Base-by-base conservation (phyloP, 2,113 vertebrate species). In the Callopanchax toddi region DNA sequence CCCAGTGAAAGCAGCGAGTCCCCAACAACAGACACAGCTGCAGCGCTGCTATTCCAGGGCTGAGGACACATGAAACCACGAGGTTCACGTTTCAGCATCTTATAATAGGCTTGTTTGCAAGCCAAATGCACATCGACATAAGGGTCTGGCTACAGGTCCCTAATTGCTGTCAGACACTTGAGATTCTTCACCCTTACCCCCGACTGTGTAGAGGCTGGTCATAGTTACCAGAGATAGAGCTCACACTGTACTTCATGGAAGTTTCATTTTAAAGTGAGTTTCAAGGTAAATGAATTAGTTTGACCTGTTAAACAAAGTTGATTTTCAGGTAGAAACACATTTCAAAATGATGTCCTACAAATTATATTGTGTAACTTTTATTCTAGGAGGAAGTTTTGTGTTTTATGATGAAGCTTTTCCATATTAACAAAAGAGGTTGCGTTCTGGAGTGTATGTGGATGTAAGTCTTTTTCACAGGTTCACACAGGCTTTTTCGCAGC, bases 41-140 rank as follows among this genome's bases (percentile, higher is more conserved):
- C 67, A 78, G 83, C 13, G 52, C 68, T 76, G 78, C 81, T 91
- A 89, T 89, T 92, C 84, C 84, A 88, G 80, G 75, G 69, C 64
- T 21, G 65, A 63, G 44, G 85, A 84, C 72, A 91, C 85, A 79
- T 6, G 59, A 91, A 55, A 86, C 80, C 68, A 6, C 55, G 43
- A 21, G 67, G 78, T 54, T 90, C 77, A 65, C 66, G 64, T 91
- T 88, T 87, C 89, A 85, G 69, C 36, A 69, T 78, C 83, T 82
- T 87, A 81, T 84, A 85, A 90, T 81, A 91, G 74, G 69, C 64
- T 74, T 71, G 74, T 86, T 79, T 67, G 86, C 69, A 80, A 66
- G 76, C 76, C 83, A 70, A 40, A 54, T 5, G 64, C 61, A 46
- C 76, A 58, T 22, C 60, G 66, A 61, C 72, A 57, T 44, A 1